Conservation (phyloP, 2,797 vertebrate species). For the Dipus sagitta region DNA sequence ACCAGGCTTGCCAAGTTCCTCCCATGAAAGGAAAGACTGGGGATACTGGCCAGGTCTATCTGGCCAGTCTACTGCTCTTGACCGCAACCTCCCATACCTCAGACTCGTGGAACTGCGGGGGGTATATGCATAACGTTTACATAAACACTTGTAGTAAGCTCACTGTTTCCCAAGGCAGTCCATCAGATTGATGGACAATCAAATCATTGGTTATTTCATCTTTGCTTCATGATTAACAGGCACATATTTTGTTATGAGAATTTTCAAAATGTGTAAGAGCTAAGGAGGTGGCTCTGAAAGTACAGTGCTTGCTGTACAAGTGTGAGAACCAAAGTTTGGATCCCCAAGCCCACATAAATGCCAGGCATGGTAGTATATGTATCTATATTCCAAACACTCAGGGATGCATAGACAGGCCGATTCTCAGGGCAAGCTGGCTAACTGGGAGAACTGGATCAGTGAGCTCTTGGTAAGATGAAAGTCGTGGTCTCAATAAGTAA, state of each 20-base stretch:
- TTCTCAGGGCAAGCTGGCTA: too few relatives aligned
- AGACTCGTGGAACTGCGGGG: background rate
- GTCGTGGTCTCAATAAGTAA: too few relatives aligned
- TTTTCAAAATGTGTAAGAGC: background rate
- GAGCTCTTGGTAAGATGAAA: too few relatives aligned
- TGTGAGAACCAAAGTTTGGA: too few relatives aligned
- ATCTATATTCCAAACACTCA: too few relatives aligned
- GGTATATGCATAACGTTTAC: rapidly evolving
- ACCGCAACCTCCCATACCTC: background rate
- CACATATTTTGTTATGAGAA: background rate
- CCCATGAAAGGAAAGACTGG: background rate
- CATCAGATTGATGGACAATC: background rate
- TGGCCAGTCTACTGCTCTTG: background rate
- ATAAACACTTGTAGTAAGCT: background rate
- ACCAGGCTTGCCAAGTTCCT: background rate
- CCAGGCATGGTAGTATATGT: too few relatives aligned
- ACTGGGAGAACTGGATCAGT: too few relatives aligned
- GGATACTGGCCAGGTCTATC: background rate
- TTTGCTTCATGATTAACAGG: background rate
- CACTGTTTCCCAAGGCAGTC: background rate
- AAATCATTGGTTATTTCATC: background rate
- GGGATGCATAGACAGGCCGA: too few relatives aligned
- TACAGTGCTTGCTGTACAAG: too few relatives aligned
- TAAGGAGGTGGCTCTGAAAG: too few relatives aligned
- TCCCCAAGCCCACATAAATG: too few relatives aligned